Conservation (phyloP, 2,888 invertebrate genomes). For the Spilarctia lutea region DNA sequence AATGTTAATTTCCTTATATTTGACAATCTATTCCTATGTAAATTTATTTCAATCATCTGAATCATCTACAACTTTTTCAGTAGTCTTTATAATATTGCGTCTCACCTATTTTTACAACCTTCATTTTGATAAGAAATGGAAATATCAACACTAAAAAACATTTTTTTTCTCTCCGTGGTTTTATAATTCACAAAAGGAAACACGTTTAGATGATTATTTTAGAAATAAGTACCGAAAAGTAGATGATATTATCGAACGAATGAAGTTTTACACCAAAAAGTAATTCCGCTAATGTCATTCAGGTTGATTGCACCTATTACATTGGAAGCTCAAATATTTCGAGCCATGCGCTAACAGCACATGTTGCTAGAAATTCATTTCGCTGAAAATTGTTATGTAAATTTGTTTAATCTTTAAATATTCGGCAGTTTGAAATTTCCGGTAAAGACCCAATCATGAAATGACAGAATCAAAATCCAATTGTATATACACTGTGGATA, state of each 20-base stretch:
- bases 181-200: neutral
- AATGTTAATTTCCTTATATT: too few relatives aligned
- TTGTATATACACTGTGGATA: too few relatives aligned
- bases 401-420: neutral
- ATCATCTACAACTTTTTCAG: too few relatives aligned
- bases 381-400: neutral
- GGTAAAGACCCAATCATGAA: too few relatives aligned
- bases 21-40: too few relatives aligned
- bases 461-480: too few relatives aligned
- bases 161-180: neutral
- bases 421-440: neutral
- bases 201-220: neutral
- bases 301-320: neutral
- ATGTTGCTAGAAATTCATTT: neutral
- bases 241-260: conserved; percentile 38
- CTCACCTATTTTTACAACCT: too few relatives aligned
- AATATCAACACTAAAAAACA: neutral
- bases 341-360: neutral
- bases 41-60: too few relatives aligned
- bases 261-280: conserved; percentile 32
- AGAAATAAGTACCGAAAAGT: conserved; percentile 34
- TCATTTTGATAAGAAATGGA: neutral
- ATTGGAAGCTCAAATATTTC: neutral
- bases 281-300: neutral
- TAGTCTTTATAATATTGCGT: too few relatives aligned